Evolutionary conservation across 2,113 vertebrate genomes (phyloP).

Genomic region (Diadophis punctatus): DNA sequence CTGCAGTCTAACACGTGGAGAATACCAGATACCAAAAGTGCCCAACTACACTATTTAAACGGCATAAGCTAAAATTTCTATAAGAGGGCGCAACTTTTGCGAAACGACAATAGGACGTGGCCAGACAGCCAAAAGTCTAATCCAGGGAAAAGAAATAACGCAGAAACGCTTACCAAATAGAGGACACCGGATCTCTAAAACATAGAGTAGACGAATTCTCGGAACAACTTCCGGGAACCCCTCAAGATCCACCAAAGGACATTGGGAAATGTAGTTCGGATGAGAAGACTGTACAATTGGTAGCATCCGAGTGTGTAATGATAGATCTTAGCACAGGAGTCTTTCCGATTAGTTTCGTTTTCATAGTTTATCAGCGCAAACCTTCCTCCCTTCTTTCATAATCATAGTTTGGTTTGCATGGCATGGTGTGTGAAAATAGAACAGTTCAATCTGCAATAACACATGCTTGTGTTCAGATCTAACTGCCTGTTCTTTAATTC

Average conservation of each 20-base stretch:
- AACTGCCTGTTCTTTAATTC: not conserved
- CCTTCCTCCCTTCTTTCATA: not conserved
- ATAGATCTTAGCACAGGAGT: not conserved
- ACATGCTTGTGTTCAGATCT: not conserved
- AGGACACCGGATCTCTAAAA: fast-evolving
- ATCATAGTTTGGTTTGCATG: not conserved
- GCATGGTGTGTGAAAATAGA: not conserved
- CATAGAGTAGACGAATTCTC: fast-evolving
- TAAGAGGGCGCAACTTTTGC: not conserved
- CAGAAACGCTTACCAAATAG: not conserved
- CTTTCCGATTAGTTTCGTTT: not conserved
- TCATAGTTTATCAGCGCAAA: not conserved
- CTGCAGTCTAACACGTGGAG: not conserved
- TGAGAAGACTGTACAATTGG: not conserved
- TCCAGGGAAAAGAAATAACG: not conserved
- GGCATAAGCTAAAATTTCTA: not conserved
- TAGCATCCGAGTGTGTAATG: not conserved
- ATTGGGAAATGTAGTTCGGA: slow-evolving; percentile 36
- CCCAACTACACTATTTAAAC: not conserved
- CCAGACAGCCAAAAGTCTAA: not conserved
- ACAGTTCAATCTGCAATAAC: not conserved
- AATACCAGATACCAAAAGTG: not conserved
- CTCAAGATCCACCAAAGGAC: not conserved
- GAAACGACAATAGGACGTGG: not conserved
- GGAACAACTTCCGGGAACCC: fast-evolving